These are phyloP conservation scores for Lepus americanus DNA, from an alignment of 2,113 vertebrate genomes.

Conservation along the genomic window DNA sequence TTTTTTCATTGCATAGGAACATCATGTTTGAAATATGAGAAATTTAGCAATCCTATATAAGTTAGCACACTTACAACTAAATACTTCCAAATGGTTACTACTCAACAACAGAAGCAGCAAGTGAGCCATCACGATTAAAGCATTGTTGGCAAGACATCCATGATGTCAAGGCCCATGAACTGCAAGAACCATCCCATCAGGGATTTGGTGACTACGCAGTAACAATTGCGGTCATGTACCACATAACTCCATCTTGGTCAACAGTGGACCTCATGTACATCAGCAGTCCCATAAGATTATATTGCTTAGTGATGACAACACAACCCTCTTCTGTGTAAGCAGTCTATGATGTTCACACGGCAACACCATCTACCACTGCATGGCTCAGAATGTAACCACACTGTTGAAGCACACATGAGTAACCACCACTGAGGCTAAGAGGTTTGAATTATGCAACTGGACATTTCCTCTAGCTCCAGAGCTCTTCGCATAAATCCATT, in stretches of 20 bases:
- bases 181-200: neutral
- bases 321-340: neutral
- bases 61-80: neutral
- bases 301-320: neutral
- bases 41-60: neutral
- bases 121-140: too few relatives aligned
- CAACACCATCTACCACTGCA: neutral
- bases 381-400: neutral
- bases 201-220: neutral
- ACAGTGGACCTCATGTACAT: neutral
- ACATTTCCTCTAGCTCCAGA: too few relatives aligned
- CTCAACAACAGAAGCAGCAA: neutral
- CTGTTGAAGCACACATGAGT: neutral
- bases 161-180: rapidly evolving
- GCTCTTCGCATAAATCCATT: too few relatives aligned
- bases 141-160: neutral
- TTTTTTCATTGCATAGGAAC: neutral
- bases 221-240: neutral
- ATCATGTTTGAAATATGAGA: neutral
- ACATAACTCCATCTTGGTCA: neutral
- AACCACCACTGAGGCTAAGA: neutral
- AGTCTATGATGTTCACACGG: neutral
- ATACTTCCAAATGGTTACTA: neutral
- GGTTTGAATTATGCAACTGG: neutral
- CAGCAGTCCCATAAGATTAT: neutral